These are phyloP conservation scores for Aphyosemion australe DNA, from an alignment of 2,113 vertebrate genomes.

Conservation along the genomic window DNA sequence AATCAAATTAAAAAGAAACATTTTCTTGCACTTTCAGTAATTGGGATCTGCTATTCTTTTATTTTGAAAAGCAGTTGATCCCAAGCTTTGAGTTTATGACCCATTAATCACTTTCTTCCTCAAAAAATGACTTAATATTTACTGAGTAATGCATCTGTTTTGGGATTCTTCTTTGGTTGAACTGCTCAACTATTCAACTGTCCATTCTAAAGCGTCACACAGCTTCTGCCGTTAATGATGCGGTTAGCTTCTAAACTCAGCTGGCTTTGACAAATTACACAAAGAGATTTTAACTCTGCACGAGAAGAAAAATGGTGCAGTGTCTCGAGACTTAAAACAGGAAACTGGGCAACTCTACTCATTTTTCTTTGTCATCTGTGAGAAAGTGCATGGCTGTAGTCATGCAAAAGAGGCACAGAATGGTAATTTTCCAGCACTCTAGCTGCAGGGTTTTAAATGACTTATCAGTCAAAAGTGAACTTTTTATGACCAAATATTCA, in stretches of 20 bases:
- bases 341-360: background rate
- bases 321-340: conserved; percentile 9
- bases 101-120: too few species aligned
- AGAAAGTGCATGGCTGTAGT: conserved; percentile 5
- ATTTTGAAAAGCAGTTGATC: background rate
- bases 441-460: background rate
- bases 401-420: background rate
- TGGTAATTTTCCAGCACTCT: background rate
- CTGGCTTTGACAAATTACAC: conserved; percentile 24
- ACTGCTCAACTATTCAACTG: background rate
- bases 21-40: conserved; percentile 17
- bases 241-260: conserved; percentile 24
- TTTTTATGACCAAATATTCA: background rate
- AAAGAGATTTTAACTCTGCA: conserved; percentile 10
- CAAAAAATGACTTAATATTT: too few species aligned
- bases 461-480: background rate
- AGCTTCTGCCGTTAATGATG: conserved; percentile 19
- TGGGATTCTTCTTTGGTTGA: conserved; percentile 24
- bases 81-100: too few species aligned
- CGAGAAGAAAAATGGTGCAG: background rate
- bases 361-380: conserved; percentile 11
- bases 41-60: conserved; percentile 17
- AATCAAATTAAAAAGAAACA: background rate
- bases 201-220: conserved; percentile 14
- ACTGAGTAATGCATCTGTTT: too few species aligned